phyloP scores from a whole-genome alignment of 2,888 invertebrate genomes.

The Tiliacea citrago region DNA sequence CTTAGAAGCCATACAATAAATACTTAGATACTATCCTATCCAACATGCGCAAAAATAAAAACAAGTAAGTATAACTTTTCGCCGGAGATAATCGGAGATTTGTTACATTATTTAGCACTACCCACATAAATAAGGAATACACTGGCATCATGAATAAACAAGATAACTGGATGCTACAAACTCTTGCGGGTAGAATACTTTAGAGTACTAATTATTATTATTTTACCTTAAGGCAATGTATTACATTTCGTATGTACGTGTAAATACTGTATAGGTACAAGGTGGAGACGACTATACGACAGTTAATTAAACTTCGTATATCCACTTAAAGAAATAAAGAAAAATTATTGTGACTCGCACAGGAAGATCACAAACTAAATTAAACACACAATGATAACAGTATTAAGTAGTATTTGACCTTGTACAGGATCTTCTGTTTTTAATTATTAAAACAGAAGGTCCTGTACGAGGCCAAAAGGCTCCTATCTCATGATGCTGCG shows the following conservation, averaged over 20 bases:
- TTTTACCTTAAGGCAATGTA: not conserved
- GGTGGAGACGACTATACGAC: too few relatives aligned
- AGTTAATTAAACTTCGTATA: too few relatives aligned
- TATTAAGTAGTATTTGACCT: too few relatives aligned
- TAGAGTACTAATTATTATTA: slow-evolving; percentile 38
- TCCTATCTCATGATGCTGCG: too few relatives aligned
- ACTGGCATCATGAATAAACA: slow-evolving; percentile 52
- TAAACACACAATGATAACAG: too few relatives aligned
- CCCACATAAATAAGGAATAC: slow-evolving; percentile 50
- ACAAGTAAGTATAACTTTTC: slow-evolving; percentile 22
- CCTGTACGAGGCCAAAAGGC: too few relatives aligned
- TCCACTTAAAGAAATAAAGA: too few relatives aligned
- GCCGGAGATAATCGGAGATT: slow-evolving; percentile 49
- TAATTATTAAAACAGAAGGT: too few relatives aligned
- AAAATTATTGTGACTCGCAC: too few relatives aligned
- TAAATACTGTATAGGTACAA: not conserved
- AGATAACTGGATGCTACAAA: slow-evolving; percentile 38
- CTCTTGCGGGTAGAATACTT: slow-evolving; percentile 48
- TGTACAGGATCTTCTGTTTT: too few relatives aligned
- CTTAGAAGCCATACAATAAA: slow-evolving; percentile 14
- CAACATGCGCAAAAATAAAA: slow-evolving; percentile 18
- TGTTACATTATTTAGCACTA: slow-evolving; percentile 45
- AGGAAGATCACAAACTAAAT: too few relatives aligned
- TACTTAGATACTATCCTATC: not conserved
- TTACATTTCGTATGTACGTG: not conserved